Evolutionary conservation across 37 sponge, comb jelly and placozoan genomes (phyloP).

Genomic region (Chondrosia reniformis): DNA sequence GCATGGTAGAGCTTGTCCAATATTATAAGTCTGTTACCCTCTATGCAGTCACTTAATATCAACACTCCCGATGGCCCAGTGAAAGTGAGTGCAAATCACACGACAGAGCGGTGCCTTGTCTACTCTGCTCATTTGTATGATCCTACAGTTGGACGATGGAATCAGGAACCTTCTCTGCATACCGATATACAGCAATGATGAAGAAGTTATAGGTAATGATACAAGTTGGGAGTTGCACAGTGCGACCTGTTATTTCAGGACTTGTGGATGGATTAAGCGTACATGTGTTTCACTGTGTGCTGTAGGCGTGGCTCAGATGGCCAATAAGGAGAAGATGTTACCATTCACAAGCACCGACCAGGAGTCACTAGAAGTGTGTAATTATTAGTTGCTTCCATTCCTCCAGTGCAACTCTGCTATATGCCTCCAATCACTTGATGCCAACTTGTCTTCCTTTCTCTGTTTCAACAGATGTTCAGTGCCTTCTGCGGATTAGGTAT

Average conservation of each 20-base stretch:
- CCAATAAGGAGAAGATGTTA: constrained; percentile 64
- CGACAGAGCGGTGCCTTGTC: background rate
- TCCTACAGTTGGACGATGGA: constrained; percentile 18
- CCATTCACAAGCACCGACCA: constrained; percentile 70
- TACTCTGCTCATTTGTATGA: too few relatives aligned
- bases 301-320: constrained; percentile 76
- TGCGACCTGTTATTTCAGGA: too few relatives aligned
- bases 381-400: background rate
- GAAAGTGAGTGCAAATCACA: background rate
- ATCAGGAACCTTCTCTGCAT: constrained; percentile 61
- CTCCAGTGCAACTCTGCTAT: background rate
- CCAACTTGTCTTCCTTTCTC: background rate
- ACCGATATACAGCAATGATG: constrained; percentile 66
- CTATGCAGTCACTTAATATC: too few relatives aligned
- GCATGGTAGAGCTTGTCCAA: background rate
- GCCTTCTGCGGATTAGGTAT: constrained; percentile 88
- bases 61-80: too few relatives aligned
- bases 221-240: too few relatives aligned
- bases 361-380: constrained; percentile 62
- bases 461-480: constrained; percentile 61
- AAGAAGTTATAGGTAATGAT: constrained; percentile 54
- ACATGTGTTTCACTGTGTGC: background rate
- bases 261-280: background rate
- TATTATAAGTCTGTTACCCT: background rate
- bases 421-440: background rate